Evolutionary conservation across 2,113 vertebrate genomes (phyloP).

Genomic region (Chaenocephalus aceratus): DNA sequence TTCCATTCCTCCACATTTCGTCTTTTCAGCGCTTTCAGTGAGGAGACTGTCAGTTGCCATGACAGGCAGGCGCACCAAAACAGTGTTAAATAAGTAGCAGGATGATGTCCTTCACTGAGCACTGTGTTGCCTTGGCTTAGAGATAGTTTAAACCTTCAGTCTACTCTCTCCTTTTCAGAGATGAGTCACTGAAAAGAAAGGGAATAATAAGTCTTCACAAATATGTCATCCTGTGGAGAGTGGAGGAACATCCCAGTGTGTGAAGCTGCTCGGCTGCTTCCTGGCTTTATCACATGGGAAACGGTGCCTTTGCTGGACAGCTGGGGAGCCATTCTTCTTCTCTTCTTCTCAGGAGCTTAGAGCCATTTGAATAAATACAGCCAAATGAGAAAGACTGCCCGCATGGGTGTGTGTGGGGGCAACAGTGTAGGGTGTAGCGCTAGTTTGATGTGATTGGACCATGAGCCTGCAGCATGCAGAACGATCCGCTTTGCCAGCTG

Average conservation of each 20-base stretch:
- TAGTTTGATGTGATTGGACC: constrained; percentile 48
- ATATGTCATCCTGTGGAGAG: constrained; percentile 51
- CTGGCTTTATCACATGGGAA: constrained; percentile 40
- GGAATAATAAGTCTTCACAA: constrained; percentile 51
- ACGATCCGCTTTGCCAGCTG: constrained; percentile 64
- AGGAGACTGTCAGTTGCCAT: constrained; percentile 65
- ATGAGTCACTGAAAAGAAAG: constrained; percentile 59
- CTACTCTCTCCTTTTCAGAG: constrained; percentile 44
- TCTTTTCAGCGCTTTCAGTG: constrained; percentile 42
- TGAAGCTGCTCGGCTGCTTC: constrained; percentile 43
- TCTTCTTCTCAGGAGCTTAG: constrained; percentile 44
- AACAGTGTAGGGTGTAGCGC: constrained; percentile 12
- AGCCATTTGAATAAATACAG: constrained; percentile 29
- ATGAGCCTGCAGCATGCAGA: constrained; percentile 42
- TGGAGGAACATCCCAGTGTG: constrained; percentile 31
- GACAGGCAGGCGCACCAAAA: constrained; percentile 57
- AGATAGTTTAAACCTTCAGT: constrained; percentile 49
- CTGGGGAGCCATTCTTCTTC: constrained; percentile 59
- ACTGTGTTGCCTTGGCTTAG: constrained; percentile 45
- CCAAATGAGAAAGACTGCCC: constrained; percentile 31
- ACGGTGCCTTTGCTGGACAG: constrained; percentile 25
- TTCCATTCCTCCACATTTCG: constrained; percentile 74
- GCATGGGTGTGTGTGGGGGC: constrained; percentile 26
- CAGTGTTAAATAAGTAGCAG: constrained; percentile 67
- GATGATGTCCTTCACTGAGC: constrained; percentile 62